Base-by-base conservation (phyloP, 2,888 invertebrate species). In the Bruchidius siliquastri region DNA sequence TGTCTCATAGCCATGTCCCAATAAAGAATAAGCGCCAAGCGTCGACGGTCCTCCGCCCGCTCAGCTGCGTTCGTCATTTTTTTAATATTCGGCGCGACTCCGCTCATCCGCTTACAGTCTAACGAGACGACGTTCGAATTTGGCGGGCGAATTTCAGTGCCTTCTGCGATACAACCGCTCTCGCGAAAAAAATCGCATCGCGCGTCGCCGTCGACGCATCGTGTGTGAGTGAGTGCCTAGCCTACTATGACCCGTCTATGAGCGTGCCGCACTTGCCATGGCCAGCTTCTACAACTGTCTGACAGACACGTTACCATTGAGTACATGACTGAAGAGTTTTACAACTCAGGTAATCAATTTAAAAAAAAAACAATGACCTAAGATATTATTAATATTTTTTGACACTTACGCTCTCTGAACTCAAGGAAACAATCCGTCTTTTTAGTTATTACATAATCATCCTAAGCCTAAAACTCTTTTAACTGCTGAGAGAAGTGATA, bases 1-100 rank as follows among this genome's bases (percentile, higher is more conserved):
- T 89, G 90, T 89, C 89, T 89, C 89, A 89, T 88, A 88, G 87
- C 88, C 84, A 86, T 87, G 86, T 87, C 85, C 86, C 86, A 87
- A 87, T 87, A 87, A 87, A 87, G 87, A 86, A 87, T 87, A 86
- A 86, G 82, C 81, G 8, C 18, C 49, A 18, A 49, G 49, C 49
- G 49, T 13, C 49, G 49, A 13, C 49, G 49, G 49, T 49, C 8
- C 49, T 18, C 18, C 49, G 18, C 49, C 49, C 49, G 49, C 49
- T 49, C 26, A 26, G 26, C 26, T 26, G 26, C 26, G 26, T 4
- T 26, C 26, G 26, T 1, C 86, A 85, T 85, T 86, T 86, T 86
- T 87, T 87, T 86, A 86, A 87, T 86, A 86, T 84, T 83, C 84
- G 49, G 22, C 68, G 68, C 68, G 68, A 68, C 68, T 8, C 21